Conservation (phyloP, 2,888 invertebrate species). For the Rhamnusium bicolor region DNA sequence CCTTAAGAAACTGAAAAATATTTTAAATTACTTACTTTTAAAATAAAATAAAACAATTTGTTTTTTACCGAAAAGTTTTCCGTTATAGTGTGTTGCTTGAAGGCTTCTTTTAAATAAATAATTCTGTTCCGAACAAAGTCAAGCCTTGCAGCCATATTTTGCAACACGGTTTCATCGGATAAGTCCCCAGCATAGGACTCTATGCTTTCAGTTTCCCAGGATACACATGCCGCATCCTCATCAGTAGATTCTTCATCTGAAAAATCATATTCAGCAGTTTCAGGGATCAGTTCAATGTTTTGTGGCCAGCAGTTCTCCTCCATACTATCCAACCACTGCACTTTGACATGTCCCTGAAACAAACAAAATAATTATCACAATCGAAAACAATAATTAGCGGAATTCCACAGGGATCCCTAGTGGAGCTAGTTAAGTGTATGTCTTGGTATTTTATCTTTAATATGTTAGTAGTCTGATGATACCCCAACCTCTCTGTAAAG, state of each 20-base stretch:
- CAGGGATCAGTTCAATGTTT: constrained; percentile 79
- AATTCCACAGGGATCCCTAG: background rate
- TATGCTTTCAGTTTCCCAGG: constrained; percentile 88
- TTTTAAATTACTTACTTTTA: too few relatives aligned
- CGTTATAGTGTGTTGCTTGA: constrained; percentile 82
- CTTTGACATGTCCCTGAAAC: constrained; percentile 81
- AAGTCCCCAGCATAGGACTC: constrained; percentile 75
- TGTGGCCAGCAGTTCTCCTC: constrained; percentile 94
- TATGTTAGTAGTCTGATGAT: too few relatives aligned
- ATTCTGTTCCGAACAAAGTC: constrained; percentile 68
- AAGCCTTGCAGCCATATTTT: constrained; percentile 80
- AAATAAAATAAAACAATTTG: too few relatives aligned
- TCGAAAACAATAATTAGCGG: background rate
- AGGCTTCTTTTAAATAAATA: constrained; percentile 81
- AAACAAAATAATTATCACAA: background rate
- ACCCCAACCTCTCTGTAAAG: too few relatives aligned
- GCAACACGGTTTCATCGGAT: constrained; percentile 70
- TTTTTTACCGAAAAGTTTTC: constrained; percentile 80
- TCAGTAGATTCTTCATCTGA: constrained; percentile 71
- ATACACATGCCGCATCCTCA: constrained; percentile 64
- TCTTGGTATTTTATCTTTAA: too few relatives aligned
- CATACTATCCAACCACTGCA: constrained; percentile 94
- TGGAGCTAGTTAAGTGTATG: background rate
- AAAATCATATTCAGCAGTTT: constrained; percentile 84
- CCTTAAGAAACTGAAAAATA: constrained; percentile 79